Conservation (phyloP, 2,888 invertebrate species). For the Allygus modestus region DNA sequence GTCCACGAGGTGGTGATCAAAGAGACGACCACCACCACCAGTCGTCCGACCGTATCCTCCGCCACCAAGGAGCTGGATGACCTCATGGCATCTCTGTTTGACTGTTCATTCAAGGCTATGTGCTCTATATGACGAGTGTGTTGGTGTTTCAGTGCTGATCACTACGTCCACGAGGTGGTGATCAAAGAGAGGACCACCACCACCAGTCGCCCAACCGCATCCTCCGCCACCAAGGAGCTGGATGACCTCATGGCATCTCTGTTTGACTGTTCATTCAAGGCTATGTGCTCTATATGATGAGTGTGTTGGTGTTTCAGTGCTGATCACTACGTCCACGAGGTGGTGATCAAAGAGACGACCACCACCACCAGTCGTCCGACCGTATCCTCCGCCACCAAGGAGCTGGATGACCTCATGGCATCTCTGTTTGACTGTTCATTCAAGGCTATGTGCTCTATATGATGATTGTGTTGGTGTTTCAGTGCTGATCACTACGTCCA, state of each 20-base stretch:
- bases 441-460: too few relatives aligned
- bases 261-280: too few relatives aligned
- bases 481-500: slow-evolving; percentile 74
- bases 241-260: slow-evolving; percentile 98
- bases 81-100: slow-evolving; percentile 96
- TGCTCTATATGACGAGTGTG: too few relatives aligned
- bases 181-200: slow-evolving; percentile 74
- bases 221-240: slow-evolving; percentile 95
- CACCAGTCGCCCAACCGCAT: slow-evolving; percentile 78
- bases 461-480: too few relatives aligned
- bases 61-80: slow-evolving; percentile 97
- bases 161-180: slow-evolving; percentile 75
- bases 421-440: slow-evolving; percentile 96
- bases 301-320: slow-evolving; percentile 73
- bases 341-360: slow-evolving; percentile 75
- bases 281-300: too few relatives aligned
- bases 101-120: too few relatives aligned
- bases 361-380: slow-evolving; percentile 73
- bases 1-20: slow-evolving; percentile 75
- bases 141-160: slow-evolving; percentile 72
- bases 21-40: slow-evolving; percentile 73
- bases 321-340: slow-evolving; percentile 74
- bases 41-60: slow-evolving; percentile 83
- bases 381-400: slow-evolving; percentile 94
- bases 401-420: slow-evolving; percentile 97